A percentile compares a stretch with the other conserved stretches of the same genome.
Conservation (phyloP, 2,797 vertebrate genomes). For the Leptoclinus maculatus region DNA sequence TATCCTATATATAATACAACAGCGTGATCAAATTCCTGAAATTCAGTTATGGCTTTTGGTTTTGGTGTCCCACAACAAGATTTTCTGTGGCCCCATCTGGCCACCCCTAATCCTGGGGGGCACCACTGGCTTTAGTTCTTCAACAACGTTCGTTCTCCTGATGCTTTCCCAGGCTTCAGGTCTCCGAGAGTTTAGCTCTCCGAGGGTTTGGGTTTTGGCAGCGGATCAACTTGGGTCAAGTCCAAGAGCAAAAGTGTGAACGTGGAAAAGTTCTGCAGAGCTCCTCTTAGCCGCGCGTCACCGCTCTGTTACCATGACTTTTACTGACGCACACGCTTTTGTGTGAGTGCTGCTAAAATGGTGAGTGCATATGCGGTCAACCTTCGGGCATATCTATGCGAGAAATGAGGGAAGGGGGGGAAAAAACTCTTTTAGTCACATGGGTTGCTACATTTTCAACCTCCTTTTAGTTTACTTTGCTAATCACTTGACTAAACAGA, state of each 20-base stretch:
- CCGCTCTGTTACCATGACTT: background rate
- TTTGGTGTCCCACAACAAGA: background rate
- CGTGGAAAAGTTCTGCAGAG: background rate
- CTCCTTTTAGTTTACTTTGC: background rate
- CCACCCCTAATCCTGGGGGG: background rate
- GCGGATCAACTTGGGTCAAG: background rate
- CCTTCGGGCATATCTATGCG: background rate
- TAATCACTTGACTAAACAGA: slow-evolving; percentile 27
- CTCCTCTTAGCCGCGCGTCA: background rate
- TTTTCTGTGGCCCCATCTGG: background rate
- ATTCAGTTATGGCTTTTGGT: background rate
- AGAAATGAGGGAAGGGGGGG: background rate
- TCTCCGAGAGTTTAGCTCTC: background rate
- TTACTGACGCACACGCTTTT: background rate
- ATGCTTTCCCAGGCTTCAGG: background rate
- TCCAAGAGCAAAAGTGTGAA: background rate
- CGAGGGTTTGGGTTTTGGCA: background rate
- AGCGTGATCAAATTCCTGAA: background rate
- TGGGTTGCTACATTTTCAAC: background rate
- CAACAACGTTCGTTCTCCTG: background rate
- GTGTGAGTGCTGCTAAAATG: background rate
- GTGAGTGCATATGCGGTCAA: background rate
- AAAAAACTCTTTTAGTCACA: background rate
- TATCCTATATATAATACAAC: background rate
- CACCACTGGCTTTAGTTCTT: no score